phyloP scores from a whole-genome alignment of 1,140 invertebrate species.

The Gerris buenoi region DNA sequence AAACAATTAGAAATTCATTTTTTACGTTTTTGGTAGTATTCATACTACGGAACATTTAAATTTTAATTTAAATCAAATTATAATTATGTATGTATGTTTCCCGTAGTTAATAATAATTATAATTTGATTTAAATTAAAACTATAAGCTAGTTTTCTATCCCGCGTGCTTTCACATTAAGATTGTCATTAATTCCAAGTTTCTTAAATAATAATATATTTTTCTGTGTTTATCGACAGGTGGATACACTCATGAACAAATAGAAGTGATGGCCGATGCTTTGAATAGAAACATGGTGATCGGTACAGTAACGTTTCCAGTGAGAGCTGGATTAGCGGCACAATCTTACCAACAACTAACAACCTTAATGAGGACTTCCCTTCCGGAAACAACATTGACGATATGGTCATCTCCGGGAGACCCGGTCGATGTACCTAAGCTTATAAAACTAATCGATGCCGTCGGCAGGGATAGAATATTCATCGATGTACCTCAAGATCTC shows the following conservation, averaged over 20 bases:
- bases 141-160: too few relatives aligned
- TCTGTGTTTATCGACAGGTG: too few relatives aligned
- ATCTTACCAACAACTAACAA: conserved; percentile 36
- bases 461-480: conserved; percentile 44
- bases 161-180: too few relatives aligned
- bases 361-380: conserved; percentile 32
- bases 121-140: too few relatives aligned
- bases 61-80: too few relatives aligned
- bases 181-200: too few relatives aligned
- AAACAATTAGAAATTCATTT: too few relatives aligned
- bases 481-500: conserved; percentile 43
- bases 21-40: too few relatives aligned
- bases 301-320: conserved; percentile 66
- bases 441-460: conserved; percentile 41
- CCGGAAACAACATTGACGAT: conserved; percentile 43
- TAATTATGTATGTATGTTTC: too few relatives aligned
- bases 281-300: conserved; percentile 37
- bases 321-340: conserved; percentile 53
- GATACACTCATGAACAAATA: conserved; percentile 51
- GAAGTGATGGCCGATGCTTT: conserved; percentile 53
- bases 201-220: too few relatives aligned
- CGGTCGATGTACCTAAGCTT: conserved; percentile 41
- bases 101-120: too few relatives aligned
- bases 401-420: conserved; percentile 47
- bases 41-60: too few relatives aligned